Conservation (phyloP, 2,888 invertebrate species). For the Ochropacha duplaris region DNA sequence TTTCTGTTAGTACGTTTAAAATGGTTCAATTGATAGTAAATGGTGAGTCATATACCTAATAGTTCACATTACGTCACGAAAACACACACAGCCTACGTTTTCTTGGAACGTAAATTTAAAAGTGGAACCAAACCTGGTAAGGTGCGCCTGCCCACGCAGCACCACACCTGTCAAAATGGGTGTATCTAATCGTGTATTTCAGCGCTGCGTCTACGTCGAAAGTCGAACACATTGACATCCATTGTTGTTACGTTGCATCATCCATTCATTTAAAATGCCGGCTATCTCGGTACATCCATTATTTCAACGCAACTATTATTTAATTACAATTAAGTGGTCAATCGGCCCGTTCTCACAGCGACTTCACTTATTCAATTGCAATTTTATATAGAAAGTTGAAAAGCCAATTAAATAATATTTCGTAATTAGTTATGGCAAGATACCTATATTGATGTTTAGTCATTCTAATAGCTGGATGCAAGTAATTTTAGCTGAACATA, state of each 20-base stretch:
- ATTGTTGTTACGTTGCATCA: constrained; percentile 52
- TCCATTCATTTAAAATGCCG: constrained; percentile 47
- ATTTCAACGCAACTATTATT: constrained; percentile 49
- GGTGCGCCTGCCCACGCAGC: not conserved
- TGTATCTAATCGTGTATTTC: constrained; percentile 11
- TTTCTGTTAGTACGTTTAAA: not conserved
- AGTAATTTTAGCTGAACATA: not conserved
- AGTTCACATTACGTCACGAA: not conserved
- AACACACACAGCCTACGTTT: not conserved
- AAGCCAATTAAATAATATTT: constrained; percentile 29
- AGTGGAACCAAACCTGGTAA: not conserved
- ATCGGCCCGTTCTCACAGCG: constrained; percentile 34
- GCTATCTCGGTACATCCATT: constrained; percentile 42
- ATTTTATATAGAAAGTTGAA: constrained; percentile 36
- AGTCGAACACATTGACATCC: constrained; percentile 25
- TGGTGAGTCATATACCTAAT: not conserved
- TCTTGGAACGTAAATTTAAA: not conserved
- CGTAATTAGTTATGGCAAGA: constrained; percentile 9
- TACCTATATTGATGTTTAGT: not conserved
- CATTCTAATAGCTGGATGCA: not conserved
- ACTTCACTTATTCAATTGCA: constrained; percentile 31
- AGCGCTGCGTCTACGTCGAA: constrained; percentile 16
- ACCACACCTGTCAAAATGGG: constrained; percentile 22
- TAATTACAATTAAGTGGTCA: constrained; percentile 44
- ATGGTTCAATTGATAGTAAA: not conserved